Conservation (phyloP, 1,140 invertebrate species). For the Nomia melanderi region DNA sequence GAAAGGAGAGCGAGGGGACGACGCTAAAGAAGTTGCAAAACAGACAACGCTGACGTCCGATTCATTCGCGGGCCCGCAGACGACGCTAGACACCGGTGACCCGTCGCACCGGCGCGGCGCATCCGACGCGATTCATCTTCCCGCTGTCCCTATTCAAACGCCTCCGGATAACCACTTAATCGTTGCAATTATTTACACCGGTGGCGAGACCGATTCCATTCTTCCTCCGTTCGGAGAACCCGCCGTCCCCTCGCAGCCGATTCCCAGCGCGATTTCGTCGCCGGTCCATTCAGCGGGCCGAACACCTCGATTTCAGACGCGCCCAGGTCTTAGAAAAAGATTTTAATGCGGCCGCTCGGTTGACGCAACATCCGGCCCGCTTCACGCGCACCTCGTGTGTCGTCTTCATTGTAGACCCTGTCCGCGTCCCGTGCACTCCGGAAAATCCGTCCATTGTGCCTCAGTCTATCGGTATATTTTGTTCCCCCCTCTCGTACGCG, state of each 20-base stretch:
- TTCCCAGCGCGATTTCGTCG: background rate
- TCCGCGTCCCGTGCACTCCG: background rate
- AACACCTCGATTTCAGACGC: constrained; percentile 19
- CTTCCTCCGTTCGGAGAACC: too few relatives aligned
- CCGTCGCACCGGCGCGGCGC: background rate
- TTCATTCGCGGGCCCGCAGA: too few relatives aligned
- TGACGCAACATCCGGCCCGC: constrained; percentile 52
- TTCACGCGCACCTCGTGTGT: constrained; percentile 12
- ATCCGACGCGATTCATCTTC: constrained; percentile 6
- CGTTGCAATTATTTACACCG: constrained; percentile 20
- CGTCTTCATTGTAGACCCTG: constrained; percentile 29
- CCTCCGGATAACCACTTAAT: constrained; percentile 3
- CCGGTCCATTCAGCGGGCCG: background rate
- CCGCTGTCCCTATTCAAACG: background rate
- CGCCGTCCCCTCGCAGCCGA: too few relatives aligned
- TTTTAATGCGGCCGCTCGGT: constrained; percentile 48
- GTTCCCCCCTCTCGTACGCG: background rate
- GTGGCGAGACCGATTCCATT: background rate
- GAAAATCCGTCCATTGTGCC: constrained; percentile 32
- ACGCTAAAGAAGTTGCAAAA: too few relatives aligned
- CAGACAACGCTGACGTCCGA: too few relatives aligned
- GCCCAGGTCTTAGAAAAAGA: constrained; percentile 23
- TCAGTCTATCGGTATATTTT: background rate
- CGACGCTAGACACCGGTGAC: too few relatives aligned
- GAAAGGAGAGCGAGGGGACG: too few relatives aligned